Percentiles rank a stretch among this genome's conserved stretches.
Evolutionary conservation across 2,113 vertebrate species (phyloP).

Genomic region (Amia ocellicauda): DNA sequence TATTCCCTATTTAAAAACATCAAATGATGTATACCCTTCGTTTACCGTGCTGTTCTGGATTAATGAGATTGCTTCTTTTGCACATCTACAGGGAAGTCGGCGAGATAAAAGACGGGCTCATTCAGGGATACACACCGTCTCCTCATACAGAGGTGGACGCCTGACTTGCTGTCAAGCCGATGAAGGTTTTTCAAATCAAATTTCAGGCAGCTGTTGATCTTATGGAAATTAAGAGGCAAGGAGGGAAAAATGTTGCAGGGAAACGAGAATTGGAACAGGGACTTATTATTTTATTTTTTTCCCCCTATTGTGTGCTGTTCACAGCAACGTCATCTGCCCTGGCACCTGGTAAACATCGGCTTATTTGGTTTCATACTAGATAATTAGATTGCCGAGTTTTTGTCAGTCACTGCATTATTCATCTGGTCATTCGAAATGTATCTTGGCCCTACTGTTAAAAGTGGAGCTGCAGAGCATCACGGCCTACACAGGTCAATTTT

Average conservation of each 20-base stretch:
- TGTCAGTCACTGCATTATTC: slow-evolving; percentile 1
- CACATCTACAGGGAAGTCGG: slow-evolving; percentile 1
- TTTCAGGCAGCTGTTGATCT: neutral
- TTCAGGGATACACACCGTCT: neutral
- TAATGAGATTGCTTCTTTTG: slow-evolving; percentile 12
- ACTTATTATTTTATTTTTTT: too few species aligned
- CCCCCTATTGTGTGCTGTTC: neutral
- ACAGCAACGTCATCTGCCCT: neutral
- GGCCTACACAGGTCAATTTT: slow-evolving; percentile 2
- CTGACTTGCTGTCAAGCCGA: neutral
- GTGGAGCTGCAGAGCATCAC: neutral
- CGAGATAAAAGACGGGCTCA: neutral
- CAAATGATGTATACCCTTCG: slow-evolving; percentile 12
- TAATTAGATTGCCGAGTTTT: slow-evolving; percentile 10
- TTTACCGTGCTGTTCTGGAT: neutral
- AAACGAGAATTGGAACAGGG: neutral
- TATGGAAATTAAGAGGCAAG: neutral
- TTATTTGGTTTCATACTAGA: slow-evolving; percentile 1
- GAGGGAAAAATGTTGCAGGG: neutral
- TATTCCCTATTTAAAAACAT: slow-evolving; percentile 10
- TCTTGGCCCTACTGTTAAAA: neutral
- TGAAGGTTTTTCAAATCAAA: slow-evolving; percentile 6
- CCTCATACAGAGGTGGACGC: neutral
- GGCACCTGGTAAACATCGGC: neutral
- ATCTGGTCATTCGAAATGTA: slow-evolving; percentile 1